Conservation (phyloP, 2,113 vertebrate species). For the Carassius auratus region DNA sequence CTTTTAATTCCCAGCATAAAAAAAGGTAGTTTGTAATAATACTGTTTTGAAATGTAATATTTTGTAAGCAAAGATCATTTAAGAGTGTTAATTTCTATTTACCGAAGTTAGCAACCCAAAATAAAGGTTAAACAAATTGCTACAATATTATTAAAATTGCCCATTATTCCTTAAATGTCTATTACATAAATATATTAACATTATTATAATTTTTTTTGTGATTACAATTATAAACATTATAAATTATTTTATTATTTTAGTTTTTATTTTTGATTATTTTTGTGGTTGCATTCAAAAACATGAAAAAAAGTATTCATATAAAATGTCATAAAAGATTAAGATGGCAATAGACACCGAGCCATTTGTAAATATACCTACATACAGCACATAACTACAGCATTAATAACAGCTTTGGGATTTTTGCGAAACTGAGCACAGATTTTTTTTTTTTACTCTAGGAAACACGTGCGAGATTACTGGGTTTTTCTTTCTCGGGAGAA, state of each 20-base stretch:
- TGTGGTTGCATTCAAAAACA: not conserved
- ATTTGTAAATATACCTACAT: not conserved
- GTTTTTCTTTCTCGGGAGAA: not conserved
- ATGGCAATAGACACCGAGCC: not conserved
- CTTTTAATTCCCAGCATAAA: not conserved
- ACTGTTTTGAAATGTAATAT: not conserved
- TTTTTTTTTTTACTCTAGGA: not conserved
- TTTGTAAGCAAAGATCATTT: not conserved
- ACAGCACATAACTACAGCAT: not conserved
- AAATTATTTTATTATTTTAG: not conserved
- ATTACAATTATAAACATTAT: not conserved
- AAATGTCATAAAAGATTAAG: not conserved
- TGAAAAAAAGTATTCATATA: not conserved
- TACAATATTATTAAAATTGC: not conserved
- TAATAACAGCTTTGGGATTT: not conserved
- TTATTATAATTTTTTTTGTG: not conserved
- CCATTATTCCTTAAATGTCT: not conserved
- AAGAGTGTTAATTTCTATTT: not conserved
- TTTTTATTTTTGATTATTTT: not conserved
- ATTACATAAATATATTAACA: not conserved
- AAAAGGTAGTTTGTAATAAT: not conserved
- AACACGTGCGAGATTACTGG: not conserved
- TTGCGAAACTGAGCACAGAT: not conserved
- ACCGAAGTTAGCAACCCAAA: not conserved
- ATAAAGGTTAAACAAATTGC: not conserved